Base-by-base conservation (phyloP, 2,113 vertebrate genomes). In the Oncorhynchus nerka region DNA sequence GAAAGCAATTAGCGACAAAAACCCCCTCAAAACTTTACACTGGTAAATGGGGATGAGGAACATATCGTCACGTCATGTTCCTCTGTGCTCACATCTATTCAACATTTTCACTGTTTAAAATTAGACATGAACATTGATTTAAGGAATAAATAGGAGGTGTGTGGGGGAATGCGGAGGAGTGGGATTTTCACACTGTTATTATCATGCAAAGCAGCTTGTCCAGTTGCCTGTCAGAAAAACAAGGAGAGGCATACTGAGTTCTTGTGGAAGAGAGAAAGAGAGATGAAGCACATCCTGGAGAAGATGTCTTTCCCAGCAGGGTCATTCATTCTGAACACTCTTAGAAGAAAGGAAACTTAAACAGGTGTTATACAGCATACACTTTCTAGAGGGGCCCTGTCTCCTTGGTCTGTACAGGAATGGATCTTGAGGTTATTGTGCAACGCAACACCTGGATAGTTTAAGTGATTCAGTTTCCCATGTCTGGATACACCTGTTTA, bases 1-100 rank as follows among this genome's bases (percentile, higher is more conserved):
- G 72, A 28, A 15, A 72, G 51, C 70, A 84, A 83, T 83, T 79
- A 79, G 39, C 73, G 28, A 68, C 67, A 69, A 70, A 39, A 83
- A 79, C 5, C 1, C 1, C 32, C 32, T 34, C 32, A 72, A 59
- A 77, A 73, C 67, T 39, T 77, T 26, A 74, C 20, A 22, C 72
- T 30, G 28, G 15, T 45, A 59, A 48, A 68, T 45, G 59, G 39
- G 70, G 20, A 24, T 48, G n/a, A 71, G 55, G 8, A 2, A 45
- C 39, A 39, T 78, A 71, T 78, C 69, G 64, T n/a, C 70, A 11
- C 16, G 1, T 72, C 69, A 69, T 9, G 26, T 1, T 22, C 1
- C 5, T 49, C 0, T 55, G 3, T 77, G 62, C 73, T 13, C 5
- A 20, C 49, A 16, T 72, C 82, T 73, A 16, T 7, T 75, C 71